Percentiles rank a stretch among this genome's conserved stretches.
Conservation (phyloP, 2,888 invertebrate genomes). For the Pseudeuparius sepicola region DNA sequence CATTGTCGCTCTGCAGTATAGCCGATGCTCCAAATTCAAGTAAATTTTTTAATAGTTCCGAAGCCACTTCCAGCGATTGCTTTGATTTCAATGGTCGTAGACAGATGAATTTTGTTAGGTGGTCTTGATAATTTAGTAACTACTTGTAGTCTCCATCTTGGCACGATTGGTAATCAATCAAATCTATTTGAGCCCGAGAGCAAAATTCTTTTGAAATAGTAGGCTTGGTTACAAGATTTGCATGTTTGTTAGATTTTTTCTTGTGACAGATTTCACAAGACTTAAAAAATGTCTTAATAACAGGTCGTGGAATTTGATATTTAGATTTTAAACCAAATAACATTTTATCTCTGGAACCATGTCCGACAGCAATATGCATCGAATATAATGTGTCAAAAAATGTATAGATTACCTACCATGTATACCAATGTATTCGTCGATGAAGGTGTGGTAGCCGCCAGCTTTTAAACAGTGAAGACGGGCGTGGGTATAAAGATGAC, state of each 20-base stretch:
- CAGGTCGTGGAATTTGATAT: constrained; percentile 14
- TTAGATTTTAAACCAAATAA: background rate
- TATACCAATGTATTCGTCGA: too few species aligned
- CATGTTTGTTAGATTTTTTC: constrained; percentile 12
- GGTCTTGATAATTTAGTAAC: constrained; percentile 19
- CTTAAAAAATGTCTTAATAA: constrained; percentile 15
- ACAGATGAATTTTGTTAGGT: constrained; percentile 17
- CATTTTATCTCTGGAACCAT: constrained; percentile 3
- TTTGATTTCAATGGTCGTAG: constrained; percentile 17
- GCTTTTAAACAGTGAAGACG: too few species aligned
- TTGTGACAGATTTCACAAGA: constrained; percentile 17
- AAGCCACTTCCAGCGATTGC: constrained; percentile 12
- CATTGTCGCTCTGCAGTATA: constrained; percentile 23
- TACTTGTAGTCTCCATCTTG: constrained; percentile 18
- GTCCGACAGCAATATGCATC: constrained; percentile 1
- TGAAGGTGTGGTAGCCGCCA: too few species aligned
- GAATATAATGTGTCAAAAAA: too few species aligned
- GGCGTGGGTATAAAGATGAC: too few species aligned
- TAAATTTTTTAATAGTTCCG: constrained; percentile 19
- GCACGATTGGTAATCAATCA: constrained; percentile 17
- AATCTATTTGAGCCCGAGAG: constrained; percentile 15
- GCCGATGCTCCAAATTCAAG: constrained; percentile 19
- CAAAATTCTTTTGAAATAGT: constrained; percentile 17
- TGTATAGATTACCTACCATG: too few species aligned
- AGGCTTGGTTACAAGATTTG: constrained; percentile 16